Conservation (phyloP, 2,888 invertebrate genomes). For the Lumbricus terrestris region DNA sequence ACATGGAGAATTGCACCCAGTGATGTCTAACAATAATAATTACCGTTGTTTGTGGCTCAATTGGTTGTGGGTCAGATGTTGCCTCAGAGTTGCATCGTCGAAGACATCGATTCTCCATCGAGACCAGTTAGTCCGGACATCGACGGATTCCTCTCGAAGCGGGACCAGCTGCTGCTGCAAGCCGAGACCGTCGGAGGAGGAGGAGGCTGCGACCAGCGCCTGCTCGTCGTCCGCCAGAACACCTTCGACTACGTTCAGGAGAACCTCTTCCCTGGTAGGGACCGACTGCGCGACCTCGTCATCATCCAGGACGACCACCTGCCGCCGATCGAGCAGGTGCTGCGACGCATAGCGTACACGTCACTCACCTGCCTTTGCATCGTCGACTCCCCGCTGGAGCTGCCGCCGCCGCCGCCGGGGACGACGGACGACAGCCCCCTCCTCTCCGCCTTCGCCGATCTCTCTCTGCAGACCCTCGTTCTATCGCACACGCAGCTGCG, state of each 20-base stretch:
- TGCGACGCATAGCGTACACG: slow-evolving; percentile 36
- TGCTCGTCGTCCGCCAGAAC: slow-evolving; percentile 41
- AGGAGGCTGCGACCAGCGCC: slow-evolving; percentile 39
- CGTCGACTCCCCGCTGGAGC: slow-evolving; percentile 37
- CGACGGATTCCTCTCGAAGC: slow-evolving; percentile 33
- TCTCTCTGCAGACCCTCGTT: slow-evolving; percentile 36
- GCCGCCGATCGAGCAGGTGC: slow-evolving; percentile 35
- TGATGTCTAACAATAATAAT: too few relatives aligned
- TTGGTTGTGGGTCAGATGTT: slow-evolving; percentile 40
- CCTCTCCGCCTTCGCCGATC: slow-evolving; percentile 29
- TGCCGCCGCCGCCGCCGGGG: too few relatives aligned
- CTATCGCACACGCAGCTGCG: slow-evolving; percentile 38
- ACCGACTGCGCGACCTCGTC: slow-evolving; percentile 38
- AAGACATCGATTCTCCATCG: slow-evolving; percentile 35
- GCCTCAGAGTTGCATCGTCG: slow-evolving; percentile 37
- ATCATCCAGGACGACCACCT: slow-evolving; percentile 40
- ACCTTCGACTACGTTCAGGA: slow-evolving; percentile 40
- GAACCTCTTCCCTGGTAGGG: slow-evolving; percentile 37
- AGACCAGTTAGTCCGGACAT: slow-evolving; percentile 18
- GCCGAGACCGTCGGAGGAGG: slow-evolving; percentile 26
- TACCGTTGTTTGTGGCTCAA: background rate
- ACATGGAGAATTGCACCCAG: too few relatives aligned
- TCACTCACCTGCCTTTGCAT: slow-evolving; percentile 37
- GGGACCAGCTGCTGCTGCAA: slow-evolving; percentile 34
- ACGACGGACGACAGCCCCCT: slow-evolving; percentile 21